Percentiles rank a stretch among this genome's conserved stretches.
Evolutionary conservation across 1,140 invertebrate species (phyloP).

Genomic region (Trachymyrmex septentrionalis): DNA sequence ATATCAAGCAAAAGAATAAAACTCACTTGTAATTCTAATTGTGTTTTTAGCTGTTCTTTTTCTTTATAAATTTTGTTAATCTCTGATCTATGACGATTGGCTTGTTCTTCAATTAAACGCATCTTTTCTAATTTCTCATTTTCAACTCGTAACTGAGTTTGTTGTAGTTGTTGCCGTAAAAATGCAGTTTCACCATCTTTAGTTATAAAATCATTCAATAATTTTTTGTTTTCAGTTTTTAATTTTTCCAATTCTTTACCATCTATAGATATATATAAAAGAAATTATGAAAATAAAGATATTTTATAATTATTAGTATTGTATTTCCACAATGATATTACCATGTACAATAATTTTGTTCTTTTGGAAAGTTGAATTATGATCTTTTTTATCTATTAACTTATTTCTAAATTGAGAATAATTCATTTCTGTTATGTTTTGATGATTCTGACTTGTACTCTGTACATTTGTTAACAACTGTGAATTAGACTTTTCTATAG

Average conservation of each 20-base stretch:
- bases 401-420: slow-evolving; percentile 73
- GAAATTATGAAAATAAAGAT: not conserved
- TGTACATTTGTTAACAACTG: slow-evolving; percentile 1
- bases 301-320: not conserved
- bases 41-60: slow-evolving; percentile 79
- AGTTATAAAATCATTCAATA: slow-evolving; percentile 77
- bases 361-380: slow-evolving; percentile 79
- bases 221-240: slow-evolving; percentile 77
- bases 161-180: slow-evolving; percentile 78
- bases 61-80: slow-evolving; percentile 77
- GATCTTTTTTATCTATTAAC: slow-evolving; percentile 62
- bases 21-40: slow-evolving; percentile 79
- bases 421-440: slow-evolving; percentile 30
- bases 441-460: not conserved
- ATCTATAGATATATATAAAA: not conserved
- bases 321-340: slow-evolving; percentile 50
- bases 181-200: slow-evolving; percentile 82
- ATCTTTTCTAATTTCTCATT: slow-evolving; percentile 77
- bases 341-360: slow-evolving; percentile 65
- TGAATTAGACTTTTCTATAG: slow-evolving; percentile 43
- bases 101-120: slow-evolving; percentile 77
- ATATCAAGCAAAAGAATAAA: not conserved
- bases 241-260: slow-evolving; percentile 76
- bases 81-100: slow-evolving; percentile 71
- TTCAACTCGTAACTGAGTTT: slow-evolving; percentile 73